Conservation (phyloP, 2,888 invertebrate genomes). For the Microlaimidae sp. region DNA sequence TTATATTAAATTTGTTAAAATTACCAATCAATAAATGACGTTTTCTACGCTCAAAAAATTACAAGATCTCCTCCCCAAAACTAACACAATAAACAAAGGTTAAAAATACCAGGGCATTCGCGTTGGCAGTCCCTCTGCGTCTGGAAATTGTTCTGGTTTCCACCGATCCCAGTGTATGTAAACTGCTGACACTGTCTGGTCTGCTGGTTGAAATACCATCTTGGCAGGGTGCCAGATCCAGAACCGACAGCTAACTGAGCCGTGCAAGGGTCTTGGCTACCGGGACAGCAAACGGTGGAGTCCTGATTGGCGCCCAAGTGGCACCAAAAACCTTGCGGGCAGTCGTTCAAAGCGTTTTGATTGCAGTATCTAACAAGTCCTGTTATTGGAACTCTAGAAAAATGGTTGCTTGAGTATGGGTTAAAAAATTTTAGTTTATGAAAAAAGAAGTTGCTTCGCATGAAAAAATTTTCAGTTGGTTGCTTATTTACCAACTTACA, state of each 20-base stretch:
- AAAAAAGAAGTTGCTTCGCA: too few relatives aligned
- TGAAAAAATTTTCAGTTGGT: too few relatives aligned
- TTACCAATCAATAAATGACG: too few relatives aligned
- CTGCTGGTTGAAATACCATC: constrained; percentile 13
- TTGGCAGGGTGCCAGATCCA: constrained; percentile 3
- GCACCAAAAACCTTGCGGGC: constrained; percentile 14
- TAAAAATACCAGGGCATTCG: constrained; percentile 10
- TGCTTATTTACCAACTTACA: too few relatives aligned
- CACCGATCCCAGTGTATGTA: constrained; percentile 12
- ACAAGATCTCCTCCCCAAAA: too few relatives aligned
- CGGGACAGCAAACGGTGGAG: constrained; percentile 15
- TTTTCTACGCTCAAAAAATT: too few relatives aligned
- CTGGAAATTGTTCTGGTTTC: constrained; percentile 15
- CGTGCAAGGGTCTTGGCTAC: constrained; percentile 11
- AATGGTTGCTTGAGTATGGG: too few relatives aligned
- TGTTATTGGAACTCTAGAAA: too few relatives aligned
- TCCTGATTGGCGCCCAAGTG: constrained; percentile 10
- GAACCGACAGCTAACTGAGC: constrained; percentile 3
- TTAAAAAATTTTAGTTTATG: too few relatives aligned
- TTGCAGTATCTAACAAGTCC: constrained; percentile 6
- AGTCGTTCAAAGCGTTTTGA: background rate
- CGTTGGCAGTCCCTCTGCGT: constrained; percentile 5
- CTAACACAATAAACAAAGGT: too few relatives aligned
- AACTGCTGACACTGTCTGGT: constrained; percentile 10
- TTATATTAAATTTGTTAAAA: too few relatives aligned